Conservation (phyloP, 2,888 invertebrate species). For the Parnassius mnemosyne region DNA sequence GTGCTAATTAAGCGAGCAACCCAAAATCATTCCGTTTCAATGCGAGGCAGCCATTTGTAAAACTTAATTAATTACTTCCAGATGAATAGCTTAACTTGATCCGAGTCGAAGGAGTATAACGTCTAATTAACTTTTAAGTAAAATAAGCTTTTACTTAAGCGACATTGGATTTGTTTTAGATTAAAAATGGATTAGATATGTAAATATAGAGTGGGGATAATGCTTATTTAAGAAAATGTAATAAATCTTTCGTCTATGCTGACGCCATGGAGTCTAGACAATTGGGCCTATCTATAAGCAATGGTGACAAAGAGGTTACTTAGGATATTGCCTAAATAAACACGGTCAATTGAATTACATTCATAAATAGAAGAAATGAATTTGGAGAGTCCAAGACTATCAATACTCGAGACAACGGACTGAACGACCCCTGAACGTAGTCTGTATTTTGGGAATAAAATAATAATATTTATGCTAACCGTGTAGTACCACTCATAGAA, state of each 20-base stretch:
- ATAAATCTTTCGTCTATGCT: constrained; percentile 1
- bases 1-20: constrained; percentile 18
- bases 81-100: constrained; percentile 18
- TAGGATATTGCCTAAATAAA: constrained; percentile 10
- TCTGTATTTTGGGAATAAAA: no score
- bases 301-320: constrained; percentile 2
- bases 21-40: constrained; percentile 6
- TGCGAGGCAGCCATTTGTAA: constrained; percentile 14
- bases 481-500: no score
- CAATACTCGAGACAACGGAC: no score
- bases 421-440: no score
- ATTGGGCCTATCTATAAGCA: constrained; percentile 2
- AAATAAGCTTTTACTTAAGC: constrained; percentile 7
- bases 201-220: constrained; percentile 8
- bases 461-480: no score
- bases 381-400: no score
- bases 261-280: constrained; percentile 20
- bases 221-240: constrained; percentile 10
- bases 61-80: constrained; percentile 20
- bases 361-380: background rate
- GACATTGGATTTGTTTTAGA: constrained; percentile 12
- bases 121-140: constrained; percentile 11
- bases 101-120: background rate
- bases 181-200: constrained; percentile 9
- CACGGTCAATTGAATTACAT: background rate